Base-by-base conservation (phyloP, 2,888 invertebrate species). In the Oscheius sp. region DNA sequence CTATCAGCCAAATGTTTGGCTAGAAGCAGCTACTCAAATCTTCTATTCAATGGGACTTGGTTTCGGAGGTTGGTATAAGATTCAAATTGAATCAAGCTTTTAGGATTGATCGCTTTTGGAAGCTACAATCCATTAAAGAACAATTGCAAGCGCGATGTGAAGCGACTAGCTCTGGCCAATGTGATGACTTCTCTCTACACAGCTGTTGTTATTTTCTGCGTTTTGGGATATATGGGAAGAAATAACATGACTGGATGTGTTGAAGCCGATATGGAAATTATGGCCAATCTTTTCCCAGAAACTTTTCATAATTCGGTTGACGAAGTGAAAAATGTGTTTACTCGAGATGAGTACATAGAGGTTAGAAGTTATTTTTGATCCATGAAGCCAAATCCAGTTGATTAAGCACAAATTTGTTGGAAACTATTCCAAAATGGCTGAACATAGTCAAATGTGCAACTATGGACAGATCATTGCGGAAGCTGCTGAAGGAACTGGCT, bases 21-120 rank as follows among this genome's bases (percentile, higher is more conserved):
- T 96, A 83, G 95, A 95, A 87, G 95, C 96, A 2, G 95, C 96
- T 0, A 95, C 95, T 0, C 96, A 96, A 89, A 95, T 96, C 2
- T 96, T 96, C 89, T 96, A 95, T 88, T 95, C 95, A 0, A 93
- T 94, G 87, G 95, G 95, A 2, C 89, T 96, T 70, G 95, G 95
- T 5, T 96, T 96, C 88, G 96, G 96, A 2, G 95, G 95, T 0
- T n/a, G n/a, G n/a, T 17, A 20, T 34, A 31, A 27, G 6, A 15
- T 34, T 23, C 12, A 25, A 33, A 17, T 5, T 20, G 23, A 33
- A 17, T 33, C 15, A 12, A n/a, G 6, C 2, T 57, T 57, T 15
- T 33, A 81, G 81, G 83, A n/a, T 90, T 96, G 70, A 95, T 96
- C 83, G 95, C 95, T 0, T 96, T 95, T 88, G 95, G 95, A 65